Base-by-base conservation (phyloP, 35 echinoderm and acorn worm genomes). In the Diadema setosum region DNA sequence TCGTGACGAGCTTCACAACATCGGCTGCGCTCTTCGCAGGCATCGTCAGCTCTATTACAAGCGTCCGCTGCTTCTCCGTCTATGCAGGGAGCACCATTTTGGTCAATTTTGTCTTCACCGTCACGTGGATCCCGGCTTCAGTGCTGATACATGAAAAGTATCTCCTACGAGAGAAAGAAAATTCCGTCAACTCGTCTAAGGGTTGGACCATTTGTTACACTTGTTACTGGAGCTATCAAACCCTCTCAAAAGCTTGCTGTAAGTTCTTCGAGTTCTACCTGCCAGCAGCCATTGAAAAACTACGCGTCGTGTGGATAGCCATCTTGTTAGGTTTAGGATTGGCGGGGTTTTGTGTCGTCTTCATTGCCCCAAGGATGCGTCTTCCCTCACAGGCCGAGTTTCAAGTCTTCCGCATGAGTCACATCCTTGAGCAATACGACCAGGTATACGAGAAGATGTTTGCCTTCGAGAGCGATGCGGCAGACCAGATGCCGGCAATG, bases 1-100 rank as follows among this genome's bases (percentile, higher is more conserved):
- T 99, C 59, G 96, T 99, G 0, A 94, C 92, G 25, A 99, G 85
- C 42, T 70, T 99, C 34, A 99, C 96, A 41, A 99, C 92, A 18
- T 81, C 93, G 11, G 41, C 93, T 1, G 96, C 96, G n/a, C 74
- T 99, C 24, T 99, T 74, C 45, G 75, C 46, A 7, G 88, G 80
- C 20, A 36, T 73, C 2, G 24, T 84, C 26, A 92, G 93, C 44
- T 70, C 90, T 5, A 95, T 99, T 31, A 95, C 84, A 5, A 69
- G 89, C 8, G 67, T 95, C 2, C 60, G 85, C 44, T 92, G 89
- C 45, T 99, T 99, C 75, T 84, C 80, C 2, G 65, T 99, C 24
- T 99, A 80, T 83, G 69, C 89, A 16, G 96, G 96, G 11, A 90
- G 85, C 2, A 75, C 86, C 8, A 89, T 99, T 52, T 11, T 95